Percentiles rank a stretch among this genome's conserved stretches.
These are phyloP conservation scores for Tenualosa ilisha DNA, from an alignment of 2,797 vertebrate species.

Conservation along the genomic window DNA sequence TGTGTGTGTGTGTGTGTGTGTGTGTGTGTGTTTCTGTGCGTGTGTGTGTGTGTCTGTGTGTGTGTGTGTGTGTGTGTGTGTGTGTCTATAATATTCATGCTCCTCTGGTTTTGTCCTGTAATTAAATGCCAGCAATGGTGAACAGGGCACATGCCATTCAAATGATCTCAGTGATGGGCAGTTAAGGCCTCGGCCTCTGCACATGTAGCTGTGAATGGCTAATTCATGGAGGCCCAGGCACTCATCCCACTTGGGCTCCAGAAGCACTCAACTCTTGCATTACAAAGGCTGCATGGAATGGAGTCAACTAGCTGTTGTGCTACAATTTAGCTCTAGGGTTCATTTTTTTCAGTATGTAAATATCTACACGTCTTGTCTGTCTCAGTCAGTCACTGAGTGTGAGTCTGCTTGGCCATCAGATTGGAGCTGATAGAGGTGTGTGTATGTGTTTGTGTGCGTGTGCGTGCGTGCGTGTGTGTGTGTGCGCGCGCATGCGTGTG, in stretches of 20 bases:
- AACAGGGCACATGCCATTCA: not conserved
- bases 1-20: not conserved
- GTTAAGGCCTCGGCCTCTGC: not conserved
- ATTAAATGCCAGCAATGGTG: not conserved
- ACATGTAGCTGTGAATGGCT: not conserved
- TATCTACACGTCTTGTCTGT: not conserved
- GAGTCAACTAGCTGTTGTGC: not conserved
- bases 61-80: not conserved
- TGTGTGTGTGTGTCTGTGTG: not conserved
- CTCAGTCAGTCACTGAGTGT: not conserved
- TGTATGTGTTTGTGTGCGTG: not conserved
- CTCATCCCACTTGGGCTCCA: not conserved
- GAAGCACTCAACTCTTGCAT: not conserved
- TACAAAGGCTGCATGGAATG: not conserved
- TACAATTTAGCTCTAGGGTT: not conserved
- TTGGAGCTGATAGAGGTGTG: constrained; percentile 23
- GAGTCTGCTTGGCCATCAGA: not conserved
- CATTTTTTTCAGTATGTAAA: too few species aligned
- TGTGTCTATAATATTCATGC: not conserved
- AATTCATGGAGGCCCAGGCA: not conserved
- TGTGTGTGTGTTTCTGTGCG: not conserved
- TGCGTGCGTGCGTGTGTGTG: not conserved
- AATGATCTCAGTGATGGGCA: not conserved
- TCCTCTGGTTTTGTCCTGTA: not conserved
- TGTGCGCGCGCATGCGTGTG: not conserved